A percentile compares a stretch with the other conserved stretches of the same genome.
These are phyloP conservation scores for Steatocranus sp. DNA, from an alignment of 2,797 vertebrate genomes.

Conservation along the genomic window DNA sequence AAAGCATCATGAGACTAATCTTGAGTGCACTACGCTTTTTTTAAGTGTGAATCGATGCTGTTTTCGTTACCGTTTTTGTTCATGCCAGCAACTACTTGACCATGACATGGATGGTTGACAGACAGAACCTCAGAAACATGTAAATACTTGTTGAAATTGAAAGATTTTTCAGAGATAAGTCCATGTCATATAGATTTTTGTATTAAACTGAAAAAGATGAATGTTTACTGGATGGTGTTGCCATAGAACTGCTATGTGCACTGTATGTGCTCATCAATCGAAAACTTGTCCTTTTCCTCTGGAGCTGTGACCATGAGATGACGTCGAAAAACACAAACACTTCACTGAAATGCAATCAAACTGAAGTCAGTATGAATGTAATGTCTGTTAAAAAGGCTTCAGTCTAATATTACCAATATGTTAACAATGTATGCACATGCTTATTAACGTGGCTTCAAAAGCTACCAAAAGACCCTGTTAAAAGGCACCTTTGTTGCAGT, in stretches of 20 bases:
- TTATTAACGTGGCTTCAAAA: slow-evolving; percentile 80
- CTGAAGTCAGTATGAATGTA: slow-evolving; percentile 84
- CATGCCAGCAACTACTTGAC: slow-evolving; percentile 51
- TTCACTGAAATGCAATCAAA: slow-evolving; percentile 82
- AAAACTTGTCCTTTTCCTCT: slow-evolving; percentile 49
- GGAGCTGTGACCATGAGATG: slow-evolving; percentile 40
- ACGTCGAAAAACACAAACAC: slow-evolving; percentile 52
- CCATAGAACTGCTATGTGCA: slow-evolving; percentile 61
- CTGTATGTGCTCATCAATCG: slow-evolving; percentile 56
- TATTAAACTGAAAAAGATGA: slow-evolving; percentile 53
- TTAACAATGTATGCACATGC: slow-evolving; percentile 78
- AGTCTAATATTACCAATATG: slow-evolving; percentile 82
- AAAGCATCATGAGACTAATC: slow-evolving; percentile 1
- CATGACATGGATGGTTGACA: slow-evolving; percentile 57
- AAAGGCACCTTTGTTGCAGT: slow-evolving; percentile 72
- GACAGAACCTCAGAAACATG: slow-evolving; percentile 72
- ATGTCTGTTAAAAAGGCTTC: slow-evolving; percentile 76
- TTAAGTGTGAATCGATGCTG: slow-evolving; percentile 44
- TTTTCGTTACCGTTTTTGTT: slow-evolving; percentile 40
- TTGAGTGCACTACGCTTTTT: slow-evolving; percentile 32
- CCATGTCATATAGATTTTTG: slow-evolving; percentile 57
- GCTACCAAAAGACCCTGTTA: slow-evolving; percentile 76
- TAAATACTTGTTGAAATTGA: slow-evolving; percentile 65
- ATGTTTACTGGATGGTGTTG: slow-evolving; percentile 66
- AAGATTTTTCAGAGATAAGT: slow-evolving; percentile 60